phyloP scores from a whole-genome alignment of 2,888 invertebrate species.

The Marronus borbonicus region DNA sequence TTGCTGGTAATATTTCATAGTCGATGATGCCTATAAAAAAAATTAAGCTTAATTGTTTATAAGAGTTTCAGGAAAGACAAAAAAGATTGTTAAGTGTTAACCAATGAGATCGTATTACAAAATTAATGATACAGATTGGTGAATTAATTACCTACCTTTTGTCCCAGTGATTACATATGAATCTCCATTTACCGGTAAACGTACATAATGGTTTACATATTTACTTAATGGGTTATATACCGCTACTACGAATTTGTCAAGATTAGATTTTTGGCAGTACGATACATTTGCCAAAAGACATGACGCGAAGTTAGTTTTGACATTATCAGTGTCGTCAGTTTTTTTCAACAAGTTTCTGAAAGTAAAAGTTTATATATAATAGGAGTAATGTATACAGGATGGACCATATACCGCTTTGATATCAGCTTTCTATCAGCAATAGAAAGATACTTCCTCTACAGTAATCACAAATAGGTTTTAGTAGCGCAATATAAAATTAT shows the following conservation, averaged over 20 bases:
- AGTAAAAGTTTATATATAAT: not conserved
- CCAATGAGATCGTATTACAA: too few species aligned
- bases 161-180: constrained; percentile 70
- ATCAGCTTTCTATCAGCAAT: too few species aligned
- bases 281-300: constrained; percentile 78
- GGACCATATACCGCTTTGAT: too few species aligned
- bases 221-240: constrained; percentile 82
- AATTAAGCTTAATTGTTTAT: not conserved
- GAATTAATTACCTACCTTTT: constrained; percentile 49
- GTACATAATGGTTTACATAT: constrained; percentile 73
- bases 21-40: constrained; percentile 69
- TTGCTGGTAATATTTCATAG: constrained; percentile 56
- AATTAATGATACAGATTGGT: not conserved
- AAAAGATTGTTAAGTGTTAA: too few species aligned
- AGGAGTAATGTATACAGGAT: not conserved
- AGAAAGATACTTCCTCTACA: too few species aligned
- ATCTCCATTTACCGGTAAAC: constrained; percentile 75
- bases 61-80: too few species aligned
- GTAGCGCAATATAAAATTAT: too few species aligned
- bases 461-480: too few species aligned
- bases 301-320: constrained; percentile 63
- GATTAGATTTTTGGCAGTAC: constrained; percentile 73
- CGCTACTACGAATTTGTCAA: constrained; percentile 71
- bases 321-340: constrained; percentile 41
- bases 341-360: constrained; percentile 53